A percentile compares a stretch with the other conserved stretches of the same genome.
These are phyloP conservation scores for Tragulus kanchil DNA, from an alignment of 2,113 vertebrate genomes.

Conservation along the genomic window DNA sequence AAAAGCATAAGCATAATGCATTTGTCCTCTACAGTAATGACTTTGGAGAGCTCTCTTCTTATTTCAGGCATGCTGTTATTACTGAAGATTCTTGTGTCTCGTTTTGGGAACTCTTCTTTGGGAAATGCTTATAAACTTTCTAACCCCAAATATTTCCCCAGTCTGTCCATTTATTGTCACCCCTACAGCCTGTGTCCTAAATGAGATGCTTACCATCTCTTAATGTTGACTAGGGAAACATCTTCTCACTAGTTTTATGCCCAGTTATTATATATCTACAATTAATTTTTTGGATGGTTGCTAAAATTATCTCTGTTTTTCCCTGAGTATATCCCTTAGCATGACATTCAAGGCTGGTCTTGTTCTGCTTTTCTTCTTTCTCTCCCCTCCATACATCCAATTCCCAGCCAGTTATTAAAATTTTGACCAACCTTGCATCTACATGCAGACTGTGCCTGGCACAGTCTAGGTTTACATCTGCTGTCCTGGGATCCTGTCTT, in stretches of 20 bases:
- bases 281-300: background rate
- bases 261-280: background rate
- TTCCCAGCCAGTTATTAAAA: background rate
- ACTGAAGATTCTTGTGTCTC: background rate
- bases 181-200: background rate
- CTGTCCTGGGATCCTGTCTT: background rate
- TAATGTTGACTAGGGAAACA: background rate
- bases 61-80: background rate
- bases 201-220: background rate
- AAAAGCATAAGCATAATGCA: background rate
- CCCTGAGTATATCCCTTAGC: background rate
- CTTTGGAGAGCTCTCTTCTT: background rate
- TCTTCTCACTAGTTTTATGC: background rate
- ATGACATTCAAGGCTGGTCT: background rate
- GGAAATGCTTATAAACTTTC: background rate
- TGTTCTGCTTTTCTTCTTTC: background rate
- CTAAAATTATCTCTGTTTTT: background rate
- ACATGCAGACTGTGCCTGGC: background rate
- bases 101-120: background rate
- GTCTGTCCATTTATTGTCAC: background rate
- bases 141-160: background rate
- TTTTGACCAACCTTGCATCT: background rate
- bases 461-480: background rate
- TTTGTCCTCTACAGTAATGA: background rate
- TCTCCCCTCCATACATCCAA: background rate